These are phyloP conservation scores for Toxonevra muliebris DNA, from an alignment of 2,888 invertebrate genomes.

Conservation along the genomic window DNA sequence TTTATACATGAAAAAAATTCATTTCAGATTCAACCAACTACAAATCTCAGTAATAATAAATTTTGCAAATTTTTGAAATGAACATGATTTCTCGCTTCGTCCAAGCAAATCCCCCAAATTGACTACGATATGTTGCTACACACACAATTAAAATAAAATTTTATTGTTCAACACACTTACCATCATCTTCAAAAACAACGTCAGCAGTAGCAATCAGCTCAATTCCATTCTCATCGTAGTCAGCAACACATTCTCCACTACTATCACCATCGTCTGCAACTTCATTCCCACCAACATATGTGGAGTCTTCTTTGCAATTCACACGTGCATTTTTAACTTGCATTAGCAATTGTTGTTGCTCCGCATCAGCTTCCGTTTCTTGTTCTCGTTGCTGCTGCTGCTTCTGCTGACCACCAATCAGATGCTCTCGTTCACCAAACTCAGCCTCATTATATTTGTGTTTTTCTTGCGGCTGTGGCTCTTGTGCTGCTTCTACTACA, in stretches of 20 bases:
- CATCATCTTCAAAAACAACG: conserved; percentile 14
- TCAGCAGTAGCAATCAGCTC: neutral
- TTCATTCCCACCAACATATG: conserved; percentile 17
- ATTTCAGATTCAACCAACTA: no score
- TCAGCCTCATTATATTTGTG: conserved; percentile 19
- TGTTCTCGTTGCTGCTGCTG: conserved; percentile 9
- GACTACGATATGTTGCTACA: neutral
- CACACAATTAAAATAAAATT: neutral
- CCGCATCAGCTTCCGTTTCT: conserved; percentile 11
- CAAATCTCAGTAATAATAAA: no score
- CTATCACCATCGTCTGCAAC: conserved; percentile 10
- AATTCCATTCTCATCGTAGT: conserved; percentile 15
- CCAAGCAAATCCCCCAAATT: no score
- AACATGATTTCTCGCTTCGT: no score
- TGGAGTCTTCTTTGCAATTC: conserved; percentile 26
- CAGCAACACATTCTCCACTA: conserved; percentile 12
- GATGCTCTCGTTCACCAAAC: conserved; percentile 37
- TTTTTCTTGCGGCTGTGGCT: conserved; percentile 10
- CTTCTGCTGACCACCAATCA: conserved; percentile 40
- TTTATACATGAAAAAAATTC: no score
- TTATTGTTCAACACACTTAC: conserved; percentile 7
- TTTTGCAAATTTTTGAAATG: no score
- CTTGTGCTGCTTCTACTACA: conserved; percentile 15
- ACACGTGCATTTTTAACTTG: conserved; percentile 27
- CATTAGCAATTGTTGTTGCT: conserved; percentile 28